Evolutionary conservation across 2,797 vertebrate species (phyloP).

Genomic region (Emydoidea blandingii): DNA sequence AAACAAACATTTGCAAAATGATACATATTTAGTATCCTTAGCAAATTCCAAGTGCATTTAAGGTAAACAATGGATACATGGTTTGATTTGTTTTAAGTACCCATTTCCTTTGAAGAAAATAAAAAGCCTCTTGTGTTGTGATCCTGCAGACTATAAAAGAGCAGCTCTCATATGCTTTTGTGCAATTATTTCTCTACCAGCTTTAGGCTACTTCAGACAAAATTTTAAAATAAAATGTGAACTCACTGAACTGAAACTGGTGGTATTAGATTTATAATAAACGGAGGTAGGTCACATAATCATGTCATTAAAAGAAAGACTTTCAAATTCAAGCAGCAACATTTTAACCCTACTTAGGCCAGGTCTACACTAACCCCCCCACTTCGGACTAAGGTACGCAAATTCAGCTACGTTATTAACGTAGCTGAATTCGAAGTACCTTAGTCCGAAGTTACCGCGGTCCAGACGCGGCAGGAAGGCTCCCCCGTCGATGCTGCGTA

Average conservation of each 20-base stretch:
- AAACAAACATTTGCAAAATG: slow-evolving; percentile 70
- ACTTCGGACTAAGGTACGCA: too few species aligned
- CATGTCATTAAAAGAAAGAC: slow-evolving; percentile 36
- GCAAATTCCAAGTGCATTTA: slow-evolving; percentile 65
- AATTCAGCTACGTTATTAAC: too few species aligned
- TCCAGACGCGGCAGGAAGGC: too few species aligned
- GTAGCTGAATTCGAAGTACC: too few species aligned
- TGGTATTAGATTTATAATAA: slow-evolving; percentile 87
- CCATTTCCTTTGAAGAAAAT: slow-evolving; percentile 61
- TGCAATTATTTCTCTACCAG: slow-evolving; percentile 77
- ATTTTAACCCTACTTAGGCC: slow-evolving; percentile 13
- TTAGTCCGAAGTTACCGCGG: too few species aligned
- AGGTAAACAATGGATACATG: slow-evolving; percentile 58
- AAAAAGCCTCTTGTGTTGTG: slow-evolving; percentile 29
- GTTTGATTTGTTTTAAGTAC: slow-evolving; percentile 45
- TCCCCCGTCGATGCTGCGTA: too few species aligned
- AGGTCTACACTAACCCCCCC: too few species aligned
- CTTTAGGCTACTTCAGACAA: slow-evolving; percentile 82
- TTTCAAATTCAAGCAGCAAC: slow-evolving; percentile 41
- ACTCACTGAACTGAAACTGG: slow-evolving; percentile 87
- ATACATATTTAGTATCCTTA: slow-evolving; percentile 51
- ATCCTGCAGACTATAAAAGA: slow-evolving; percentile 68
- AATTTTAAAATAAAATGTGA: slow-evolving; percentile 84
- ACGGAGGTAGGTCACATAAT: slow-evolving; percentile 86
- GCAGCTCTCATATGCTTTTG: slow-evolving; percentile 48